Evolutionary conservation across 1,140 invertebrate species (phyloP).

Genomic region (Drosophila kohkoa): DNA sequence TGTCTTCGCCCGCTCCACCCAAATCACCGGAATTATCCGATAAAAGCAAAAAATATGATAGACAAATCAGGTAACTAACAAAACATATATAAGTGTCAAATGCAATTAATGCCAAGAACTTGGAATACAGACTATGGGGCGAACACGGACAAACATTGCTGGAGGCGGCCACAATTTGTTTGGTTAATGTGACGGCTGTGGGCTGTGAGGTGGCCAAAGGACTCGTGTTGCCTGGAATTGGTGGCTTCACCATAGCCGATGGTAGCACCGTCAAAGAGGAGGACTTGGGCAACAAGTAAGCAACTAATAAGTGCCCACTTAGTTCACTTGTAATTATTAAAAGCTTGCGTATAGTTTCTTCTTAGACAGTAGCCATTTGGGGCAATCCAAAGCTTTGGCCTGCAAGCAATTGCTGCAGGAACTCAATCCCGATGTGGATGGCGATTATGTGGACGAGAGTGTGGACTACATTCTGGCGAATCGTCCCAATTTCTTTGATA

Average conservation of each 20-base stretch:
- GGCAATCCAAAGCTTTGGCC: slow-evolving; percentile 93
- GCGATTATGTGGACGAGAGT: slow-evolving; percentile 96
- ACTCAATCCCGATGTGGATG: slow-evolving; percentile 96
- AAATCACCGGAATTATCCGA: slow-evolving; percentile 85
- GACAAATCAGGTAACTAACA: slow-evolving; percentile 76
- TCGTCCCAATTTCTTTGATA: slow-evolving; percentile 94
- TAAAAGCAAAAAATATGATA: slow-evolving; percentile 86
- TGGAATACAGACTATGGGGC: slow-evolving; percentile 92
- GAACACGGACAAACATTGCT: slow-evolving; percentile 97
- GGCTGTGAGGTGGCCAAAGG: slow-evolving; percentile 98
- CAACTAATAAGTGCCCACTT: background rate
- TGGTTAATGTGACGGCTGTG: slow-evolving; percentile 97
- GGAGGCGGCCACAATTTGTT: slow-evolving; percentile 95
- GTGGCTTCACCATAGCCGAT: slow-evolving; percentile 98
- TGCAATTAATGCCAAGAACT: background rate
- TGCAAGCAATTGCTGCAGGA: slow-evolving; percentile 94
- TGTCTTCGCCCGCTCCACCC: slow-evolving; percentile 79
- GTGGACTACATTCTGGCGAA: slow-evolving; percentile 93
- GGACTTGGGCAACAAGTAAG: slow-evolving; percentile 96
- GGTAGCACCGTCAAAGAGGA: slow-evolving; percentile 93
- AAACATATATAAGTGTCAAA: background rate
- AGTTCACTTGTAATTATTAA: background rate
- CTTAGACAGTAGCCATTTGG: slow-evolving; percentile 91
- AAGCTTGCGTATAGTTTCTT: slow-evolving; percentile 90
- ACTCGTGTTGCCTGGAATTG: slow-evolving; percentile 96